These are phyloP conservation scores for Amblyjoppa proteus DNA, from an alignment of 2,888 invertebrate genomes.

Conservation along the genomic window DNA sequence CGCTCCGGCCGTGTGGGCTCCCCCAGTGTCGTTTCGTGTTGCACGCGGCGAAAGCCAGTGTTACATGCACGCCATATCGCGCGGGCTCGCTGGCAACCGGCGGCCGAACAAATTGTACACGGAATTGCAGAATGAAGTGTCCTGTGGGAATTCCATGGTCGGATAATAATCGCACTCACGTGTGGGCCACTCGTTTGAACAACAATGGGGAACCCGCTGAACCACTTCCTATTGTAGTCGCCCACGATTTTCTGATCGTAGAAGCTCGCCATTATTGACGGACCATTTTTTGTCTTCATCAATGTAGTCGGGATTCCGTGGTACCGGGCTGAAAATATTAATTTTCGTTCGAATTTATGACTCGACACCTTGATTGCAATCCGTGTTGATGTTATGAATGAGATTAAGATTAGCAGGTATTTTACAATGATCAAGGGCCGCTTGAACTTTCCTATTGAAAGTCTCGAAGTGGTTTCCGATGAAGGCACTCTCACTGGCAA, in stretches of 20 bases:
- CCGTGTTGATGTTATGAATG: conserved; percentile 4
- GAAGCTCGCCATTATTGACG: background rate
- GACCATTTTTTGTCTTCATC: background rate
- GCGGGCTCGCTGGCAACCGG: background rate
- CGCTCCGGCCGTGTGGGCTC: background rate
- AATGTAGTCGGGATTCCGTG: background rate
- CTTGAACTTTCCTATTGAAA: background rate
- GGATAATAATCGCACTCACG: conserved; percentile 28
- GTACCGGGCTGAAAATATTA: too few species aligned
- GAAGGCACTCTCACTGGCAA: conserved; percentile 8
- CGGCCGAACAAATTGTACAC: conserved; percentile 28
- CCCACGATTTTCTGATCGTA: background rate
- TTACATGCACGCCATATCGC: conserved; percentile 35
- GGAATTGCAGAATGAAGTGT: conserved; percentile 37
- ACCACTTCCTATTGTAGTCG: background rate
- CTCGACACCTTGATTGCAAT: background rate
- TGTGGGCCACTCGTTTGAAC: background rate
- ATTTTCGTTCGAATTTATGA: conserved; percentile 6
- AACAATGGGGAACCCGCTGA: conserved; percentile 24
- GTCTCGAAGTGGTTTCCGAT: conserved; percentile 38
- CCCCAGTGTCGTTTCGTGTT: conserved; percentile 24
- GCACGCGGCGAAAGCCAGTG: conserved; percentile 36
- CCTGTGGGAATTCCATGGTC: conserved; percentile 21
- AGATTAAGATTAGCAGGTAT: conserved; percentile 47
- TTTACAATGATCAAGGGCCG: conserved; percentile 42